Percentiles rank a stretch among this genome's conserved stretches.
These are phyloP conservation scores for Cantharis rufa DNA, from an alignment of 2,888 invertebrate genomes.

Conservation along the genomic window DNA sequence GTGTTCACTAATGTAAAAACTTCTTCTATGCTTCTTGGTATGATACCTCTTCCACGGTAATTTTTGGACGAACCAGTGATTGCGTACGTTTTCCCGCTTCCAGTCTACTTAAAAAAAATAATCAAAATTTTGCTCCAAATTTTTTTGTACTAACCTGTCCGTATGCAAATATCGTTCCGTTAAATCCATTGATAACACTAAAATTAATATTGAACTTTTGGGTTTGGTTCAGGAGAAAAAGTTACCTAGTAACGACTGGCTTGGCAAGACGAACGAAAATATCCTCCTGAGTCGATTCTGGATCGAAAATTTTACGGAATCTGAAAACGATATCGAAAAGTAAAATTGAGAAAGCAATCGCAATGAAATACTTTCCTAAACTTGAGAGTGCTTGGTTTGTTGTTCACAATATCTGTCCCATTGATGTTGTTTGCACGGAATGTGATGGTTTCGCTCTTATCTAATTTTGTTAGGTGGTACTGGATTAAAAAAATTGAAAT, in stretches of 20 bases:
- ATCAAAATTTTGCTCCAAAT: not conserved
- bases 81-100: conserved; percentile 61
- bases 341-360: not conserved
- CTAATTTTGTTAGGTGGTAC: not conserved
- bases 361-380: not conserved
- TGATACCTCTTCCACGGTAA: conserved; percentile 57
- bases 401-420: not conserved
- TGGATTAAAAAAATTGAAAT: not conserved
- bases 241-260: not conserved
- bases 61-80: conserved; percentile 57
- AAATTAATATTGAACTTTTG: conserved; percentile 25
- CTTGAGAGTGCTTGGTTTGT: not conserved
- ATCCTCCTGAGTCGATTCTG: not conserved
- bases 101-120: conserved; percentile 51
- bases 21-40: conserved; percentile 59
- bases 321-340: not conserved
- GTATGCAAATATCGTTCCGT: conserved; percentile 62
- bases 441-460: not conserved
- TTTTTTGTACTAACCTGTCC: conserved; percentile 56
- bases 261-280: not conserved
- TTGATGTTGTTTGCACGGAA: not conserved
- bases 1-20: conserved; percentile 55
- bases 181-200: conserved; percentile 60
- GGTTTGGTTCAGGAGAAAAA: not conserved
- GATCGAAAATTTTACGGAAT: not conserved